A percentile compares a stretch with the other conserved stretches of the same genome.
These are phyloP conservation scores for Andrena marginata DNA, from an alignment of 2,888 invertebrate genomes.

Conservation along the genomic window DNA sequence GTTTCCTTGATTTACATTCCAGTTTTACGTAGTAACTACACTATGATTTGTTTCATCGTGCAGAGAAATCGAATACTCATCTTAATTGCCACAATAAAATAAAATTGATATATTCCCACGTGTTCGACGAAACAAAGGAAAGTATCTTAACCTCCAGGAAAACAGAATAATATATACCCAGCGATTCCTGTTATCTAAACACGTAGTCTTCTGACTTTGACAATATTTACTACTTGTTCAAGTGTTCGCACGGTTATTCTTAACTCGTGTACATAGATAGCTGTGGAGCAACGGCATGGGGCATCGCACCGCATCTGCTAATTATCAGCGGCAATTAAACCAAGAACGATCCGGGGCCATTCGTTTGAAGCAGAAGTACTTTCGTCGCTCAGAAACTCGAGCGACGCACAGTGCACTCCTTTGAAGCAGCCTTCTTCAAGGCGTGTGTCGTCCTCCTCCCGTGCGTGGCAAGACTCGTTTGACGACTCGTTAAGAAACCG, in stretches of 20 bases:
- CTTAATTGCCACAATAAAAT: no score
- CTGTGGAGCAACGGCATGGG: conserved; percentile 12
- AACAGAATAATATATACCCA: neutral
- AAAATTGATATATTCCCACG: no score
- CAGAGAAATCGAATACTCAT: no score
- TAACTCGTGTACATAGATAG: conserved; percentile 1
- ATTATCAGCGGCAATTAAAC: conserved; percentile 51
- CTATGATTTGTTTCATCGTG: no score
- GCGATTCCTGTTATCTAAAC: conserved; percentile 2
- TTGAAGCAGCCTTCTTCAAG: conserved; percentile 33
- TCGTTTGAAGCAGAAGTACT: conserved; percentile 31
- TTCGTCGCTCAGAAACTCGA: conserved; percentile 35
- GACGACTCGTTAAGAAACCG: conserved; percentile 72
- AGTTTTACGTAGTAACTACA: no score
- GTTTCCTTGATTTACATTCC: no score
- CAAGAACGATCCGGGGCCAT: conserved; percentile 17
- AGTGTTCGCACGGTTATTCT: conserved; percentile 26
- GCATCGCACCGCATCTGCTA: conserved; percentile 28
- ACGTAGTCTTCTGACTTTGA: neutral
- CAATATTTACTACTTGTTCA: conserved; percentile 10
- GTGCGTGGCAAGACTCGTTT: conserved; percentile 63
- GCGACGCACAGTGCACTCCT: conserved; percentile 23
- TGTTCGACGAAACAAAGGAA: no score
- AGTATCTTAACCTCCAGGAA: neutral
- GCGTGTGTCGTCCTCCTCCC: conserved; percentile 61